Evolutionary conservation across 2,797 vertebrate genomes (phyloP), one percentile per base, ranked within the genome.

Genomic region (Salarias fasciatus): DNA sequence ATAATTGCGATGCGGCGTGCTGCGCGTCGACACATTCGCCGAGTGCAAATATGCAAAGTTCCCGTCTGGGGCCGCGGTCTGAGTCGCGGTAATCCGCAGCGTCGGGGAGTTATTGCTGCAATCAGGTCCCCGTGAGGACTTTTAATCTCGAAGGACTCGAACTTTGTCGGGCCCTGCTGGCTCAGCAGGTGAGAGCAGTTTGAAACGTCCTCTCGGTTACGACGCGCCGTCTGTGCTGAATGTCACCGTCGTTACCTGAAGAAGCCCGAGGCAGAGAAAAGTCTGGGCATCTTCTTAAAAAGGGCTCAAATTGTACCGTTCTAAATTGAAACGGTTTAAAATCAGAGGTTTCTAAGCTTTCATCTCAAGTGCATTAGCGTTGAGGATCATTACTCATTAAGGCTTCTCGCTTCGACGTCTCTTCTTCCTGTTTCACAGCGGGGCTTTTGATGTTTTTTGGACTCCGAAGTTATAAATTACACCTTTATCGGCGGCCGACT

Each of bases 161-260:
- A 69, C 55, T 68, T 54, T 66, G 45, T 52, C 67, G 35, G 28
- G 6, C 11, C 30, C 11, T 42, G 73, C 63, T 80, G 74, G 14
- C 49, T 80, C 72, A 75, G 62, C 63, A 57, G 57, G 48, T 5
- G 0, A 35, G 53, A 35, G 9, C 8, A 46, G 2, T 62, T 76
- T 48, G 35, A 55, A 53, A 37, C 37, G 53, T 61, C 72, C 65
- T 77, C 71, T 50, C 31, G 44, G 8, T 12, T 52, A 28, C 6
- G 33, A 35, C 33, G 40, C 63, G 11, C 9, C 13, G 30, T 41
- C 40, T 49, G 46, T 36, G 14, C 28, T 63, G 31, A 61, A 43
- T 53, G 53, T 29, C 55, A 58, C 10, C 42, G 18, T n/a, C 42
- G 18, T 6, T 35, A 44, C 24, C 18, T 56, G 6, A 13, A 33